Evolutionary conservation across 2,797 vertebrate genomes (phyloP).

Genomic region (Microctenopoma steveboyesi): DNA sequence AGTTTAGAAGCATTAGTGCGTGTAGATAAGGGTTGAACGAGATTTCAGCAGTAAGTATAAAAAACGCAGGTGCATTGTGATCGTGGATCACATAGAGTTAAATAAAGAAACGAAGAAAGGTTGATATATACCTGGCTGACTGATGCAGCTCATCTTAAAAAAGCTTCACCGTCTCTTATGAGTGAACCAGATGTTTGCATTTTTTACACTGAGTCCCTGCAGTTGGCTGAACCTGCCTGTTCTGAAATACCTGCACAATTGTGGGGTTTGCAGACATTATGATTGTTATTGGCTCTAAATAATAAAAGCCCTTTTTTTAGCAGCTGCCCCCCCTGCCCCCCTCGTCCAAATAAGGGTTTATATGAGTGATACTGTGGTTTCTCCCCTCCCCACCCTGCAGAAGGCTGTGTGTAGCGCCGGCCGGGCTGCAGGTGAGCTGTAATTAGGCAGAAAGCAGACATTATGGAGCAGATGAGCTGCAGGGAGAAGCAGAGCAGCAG

Average conservation of each 20-base stretch:
- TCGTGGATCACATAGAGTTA: no score
- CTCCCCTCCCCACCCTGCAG: not conserved
- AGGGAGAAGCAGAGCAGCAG: constrained; percentile 58
- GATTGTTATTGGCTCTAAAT: constrained; percentile 74
- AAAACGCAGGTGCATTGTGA: no score
- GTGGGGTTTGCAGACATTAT: constrained; percentile 66
- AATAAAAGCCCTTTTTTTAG: constrained; percentile 71
- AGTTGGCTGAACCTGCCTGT: constrained; percentile 31
- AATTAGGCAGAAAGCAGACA: constrained; percentile 74
- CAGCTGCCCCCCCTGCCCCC: not conserved
- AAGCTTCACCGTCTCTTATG: constrained; percentile 1
- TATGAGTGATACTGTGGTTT: constrained; percentile 24
- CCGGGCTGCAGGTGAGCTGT: constrained; percentile 77
- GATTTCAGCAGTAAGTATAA: no score
- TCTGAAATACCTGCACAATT: constrained; percentile 70
- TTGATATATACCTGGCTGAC: constrained; percentile 9
- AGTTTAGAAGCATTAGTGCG: no score
- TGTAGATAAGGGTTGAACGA: no score
- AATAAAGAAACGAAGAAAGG: not conserved
- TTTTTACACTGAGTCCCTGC: constrained; percentile 34
- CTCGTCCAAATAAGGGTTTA: constrained; percentile 69
- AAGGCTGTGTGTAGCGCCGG: constrained; percentile 60
- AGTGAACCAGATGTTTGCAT: constrained; percentile 67
- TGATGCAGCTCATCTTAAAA: constrained; percentile 19
- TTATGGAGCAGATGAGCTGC: constrained; percentile 70